Conservation (phyloP, 2,888 invertebrate genomes). For the Pyrgus malvae region DNA sequence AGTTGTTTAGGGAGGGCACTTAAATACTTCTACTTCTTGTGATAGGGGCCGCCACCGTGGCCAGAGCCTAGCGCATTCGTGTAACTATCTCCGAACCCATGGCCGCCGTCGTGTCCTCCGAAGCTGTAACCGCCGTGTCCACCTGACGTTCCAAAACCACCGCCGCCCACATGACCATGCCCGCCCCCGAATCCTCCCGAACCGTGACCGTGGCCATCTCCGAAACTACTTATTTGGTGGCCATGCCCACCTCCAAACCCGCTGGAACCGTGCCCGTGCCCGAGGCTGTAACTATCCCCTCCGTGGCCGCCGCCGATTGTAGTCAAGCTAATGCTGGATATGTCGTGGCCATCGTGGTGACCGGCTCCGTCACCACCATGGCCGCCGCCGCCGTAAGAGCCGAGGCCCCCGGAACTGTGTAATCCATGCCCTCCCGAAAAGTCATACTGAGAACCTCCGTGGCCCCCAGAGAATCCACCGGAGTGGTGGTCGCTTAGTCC, state of each 20-base stretch:
- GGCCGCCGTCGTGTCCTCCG: slow-evolving; percentile 45
- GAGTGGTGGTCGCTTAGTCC: slow-evolving; percentile 18
- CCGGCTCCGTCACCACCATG: slow-evolving; percentile 38
- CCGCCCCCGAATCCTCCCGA: slow-evolving; percentile 31
- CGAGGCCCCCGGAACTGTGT: slow-evolving; percentile 30
- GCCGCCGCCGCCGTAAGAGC: slow-evolving; percentile 33
- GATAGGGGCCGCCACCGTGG: slow-evolving; percentile 75
- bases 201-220: slow-evolving; percentile 37
- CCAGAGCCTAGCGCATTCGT: slow-evolving; percentile 67
- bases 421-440: slow-evolving; percentile 33
- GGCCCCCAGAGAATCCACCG: slow-evolving; percentile 30
- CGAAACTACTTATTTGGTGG: slow-evolving; percentile 39
- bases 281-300: slow-evolving; percentile 33
- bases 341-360: slow-evolving; percentile 38
- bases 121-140: slow-evolving; percentile 40
- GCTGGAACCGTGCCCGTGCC: slow-evolving; percentile 30
- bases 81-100: slow-evolving; percentile 63
- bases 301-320: slow-evolving; percentile 16
- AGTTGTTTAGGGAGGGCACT: slow-evolving; percentile 41
- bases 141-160: slow-evolving; percentile 44
- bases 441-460: slow-evolving; percentile 28
- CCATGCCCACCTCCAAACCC: slow-evolving; percentile 44
- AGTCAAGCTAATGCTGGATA: slow-evolving; percentile 27
- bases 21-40: slow-evolving; percentile 45
- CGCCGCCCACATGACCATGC: slow-evolving; percentile 38